Evolutionary conservation across 2,888 invertebrate species (phyloP).

Genomic region (Calephelis perditalis): DNA sequence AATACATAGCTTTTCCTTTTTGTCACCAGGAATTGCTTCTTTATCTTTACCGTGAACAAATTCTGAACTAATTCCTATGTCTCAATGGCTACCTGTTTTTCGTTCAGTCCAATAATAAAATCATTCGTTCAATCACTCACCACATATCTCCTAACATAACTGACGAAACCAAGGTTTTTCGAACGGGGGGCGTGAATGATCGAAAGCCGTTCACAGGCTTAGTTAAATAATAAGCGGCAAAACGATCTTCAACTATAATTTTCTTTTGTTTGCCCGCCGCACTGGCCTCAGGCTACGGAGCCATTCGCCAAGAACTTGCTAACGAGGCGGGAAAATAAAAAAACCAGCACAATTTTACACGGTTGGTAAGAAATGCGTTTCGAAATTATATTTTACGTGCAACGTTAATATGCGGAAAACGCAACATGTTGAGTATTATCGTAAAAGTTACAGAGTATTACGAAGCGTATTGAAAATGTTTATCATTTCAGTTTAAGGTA

Average conservation of each 20-base stretch:
- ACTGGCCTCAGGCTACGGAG: conserved; percentile 46
- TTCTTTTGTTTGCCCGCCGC: conserved; percentile 65
- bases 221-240: conserved; percentile 72
- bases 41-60: too few species aligned
- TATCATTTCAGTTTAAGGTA: conserved; percentile 6
- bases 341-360: conserved; percentile 52
- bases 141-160: too few species aligned
- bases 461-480: background rate
- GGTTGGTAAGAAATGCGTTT: conserved; percentile 34
- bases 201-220: conserved; percentile 60
- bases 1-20: too few species aligned
- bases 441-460: background rate
- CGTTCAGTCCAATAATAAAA: too few species aligned
- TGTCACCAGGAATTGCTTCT: too few species aligned
- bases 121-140: too few species aligned
- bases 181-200: conserved; percentile 53
- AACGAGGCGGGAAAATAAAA: conserved; percentile 56
- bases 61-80: too few species aligned
- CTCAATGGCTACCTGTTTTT: too few species aligned
- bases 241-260: conserved; percentile 70
- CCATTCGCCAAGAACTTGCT: conserved; percentile 57
- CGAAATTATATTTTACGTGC: conserved; percentile 20
- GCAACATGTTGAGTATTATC: background rate
- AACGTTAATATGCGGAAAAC: conserved; percentile 7
- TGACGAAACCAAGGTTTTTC: background rate